These are phyloP conservation scores for Toxotes jaculatrix DNA, from an alignment of 2,113 vertebrate species.

Conservation along the genomic window DNA sequence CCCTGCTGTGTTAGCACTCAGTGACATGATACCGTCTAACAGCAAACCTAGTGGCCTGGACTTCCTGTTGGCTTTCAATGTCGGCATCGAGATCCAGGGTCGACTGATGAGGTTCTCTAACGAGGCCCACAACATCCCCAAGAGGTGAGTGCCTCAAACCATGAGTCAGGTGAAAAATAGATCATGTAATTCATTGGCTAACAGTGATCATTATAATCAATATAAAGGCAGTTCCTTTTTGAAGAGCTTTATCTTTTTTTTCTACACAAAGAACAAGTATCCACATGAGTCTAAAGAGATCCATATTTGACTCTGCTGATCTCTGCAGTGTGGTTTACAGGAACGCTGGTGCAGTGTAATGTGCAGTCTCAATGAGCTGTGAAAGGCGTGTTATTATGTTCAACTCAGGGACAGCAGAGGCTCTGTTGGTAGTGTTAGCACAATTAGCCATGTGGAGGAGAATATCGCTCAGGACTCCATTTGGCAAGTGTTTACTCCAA, in stretches of 20 bases:
- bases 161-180: not conserved
- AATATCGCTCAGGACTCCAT: conserved; percentile 42
- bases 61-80: conserved; percentile 89
- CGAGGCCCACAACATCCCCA: conserved; percentile 89
- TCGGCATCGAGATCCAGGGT: conserved; percentile 91
- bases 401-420: conserved; percentile 29
- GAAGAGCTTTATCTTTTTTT: not conserved
- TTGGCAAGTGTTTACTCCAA: conserved; percentile 53
- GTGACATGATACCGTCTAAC: conserved; percentile 85
- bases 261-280: not conserved
- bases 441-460: conserved; percentile 47
- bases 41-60: conserved; percentile 87
- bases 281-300: not conserved
- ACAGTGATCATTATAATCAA: not conserved
- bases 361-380: conserved; percentile 36
- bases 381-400: conserved; percentile 26
- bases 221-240: not conserved
- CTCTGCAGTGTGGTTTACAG: conserved; percentile 33
- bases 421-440: conserved; percentile 32
- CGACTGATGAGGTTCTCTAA: conserved; percentile 90
- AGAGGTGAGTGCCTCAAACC: conserved; percentile 81
- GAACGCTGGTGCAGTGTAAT: not conserved
- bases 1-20: conserved; percentile 88
- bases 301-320: conserved; percentile 35
- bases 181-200: not conserved